Conservation (phyloP, 2,113 vertebrate species). For the Epinephelus fuscoguttatus region DNA sequence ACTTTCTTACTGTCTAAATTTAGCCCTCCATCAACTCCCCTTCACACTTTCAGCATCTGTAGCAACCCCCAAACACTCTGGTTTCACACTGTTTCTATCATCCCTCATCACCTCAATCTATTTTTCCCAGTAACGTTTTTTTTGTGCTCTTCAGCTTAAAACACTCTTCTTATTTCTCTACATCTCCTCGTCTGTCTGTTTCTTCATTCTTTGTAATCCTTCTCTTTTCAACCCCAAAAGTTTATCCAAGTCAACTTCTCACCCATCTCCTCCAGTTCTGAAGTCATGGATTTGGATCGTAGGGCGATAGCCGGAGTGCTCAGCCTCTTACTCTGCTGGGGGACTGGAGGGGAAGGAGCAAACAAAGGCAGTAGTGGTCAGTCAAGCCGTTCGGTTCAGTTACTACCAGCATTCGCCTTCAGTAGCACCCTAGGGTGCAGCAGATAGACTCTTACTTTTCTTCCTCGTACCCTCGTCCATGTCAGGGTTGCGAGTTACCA, state of each 20-base stretch:
- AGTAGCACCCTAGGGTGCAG: too few species aligned
- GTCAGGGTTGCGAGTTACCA: constrained; percentile 94
- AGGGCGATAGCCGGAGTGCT: constrained; percentile 92
- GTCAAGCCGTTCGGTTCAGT: neutral
- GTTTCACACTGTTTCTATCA: constrained; percentile 56
- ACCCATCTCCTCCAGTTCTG: constrained; percentile 97
- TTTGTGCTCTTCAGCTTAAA: constrained; percentile 11
- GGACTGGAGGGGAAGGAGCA: constrained; percentile 78
- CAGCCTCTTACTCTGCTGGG: constrained; percentile 92
- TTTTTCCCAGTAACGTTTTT: constrained; percentile 16
- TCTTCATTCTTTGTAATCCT: constrained; percentile 18
- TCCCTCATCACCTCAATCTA: constrained; percentile 45
- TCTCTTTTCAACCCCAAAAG: neutral
- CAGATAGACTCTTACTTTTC: constrained; percentile 86
- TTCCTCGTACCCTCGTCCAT: constrained; percentile 92
- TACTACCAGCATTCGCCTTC: neutral
- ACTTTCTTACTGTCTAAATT: constrained; percentile 57
- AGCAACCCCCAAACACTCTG: constrained; percentile 46
- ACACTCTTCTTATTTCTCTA: constrained; percentile 4
- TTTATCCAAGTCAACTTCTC: constrained; percentile 62
- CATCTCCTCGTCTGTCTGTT: constrained; percentile 14
- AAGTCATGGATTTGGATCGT: constrained; percentile 96
- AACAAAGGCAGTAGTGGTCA: neutral
- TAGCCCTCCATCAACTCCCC: constrained; percentile 41
- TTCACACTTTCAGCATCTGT: constrained; percentile 61